These are phyloP conservation scores for Drosophila longiperda DNA, from an alignment of 2,888 invertebrate species.

Conservation along the genomic window DNA sequence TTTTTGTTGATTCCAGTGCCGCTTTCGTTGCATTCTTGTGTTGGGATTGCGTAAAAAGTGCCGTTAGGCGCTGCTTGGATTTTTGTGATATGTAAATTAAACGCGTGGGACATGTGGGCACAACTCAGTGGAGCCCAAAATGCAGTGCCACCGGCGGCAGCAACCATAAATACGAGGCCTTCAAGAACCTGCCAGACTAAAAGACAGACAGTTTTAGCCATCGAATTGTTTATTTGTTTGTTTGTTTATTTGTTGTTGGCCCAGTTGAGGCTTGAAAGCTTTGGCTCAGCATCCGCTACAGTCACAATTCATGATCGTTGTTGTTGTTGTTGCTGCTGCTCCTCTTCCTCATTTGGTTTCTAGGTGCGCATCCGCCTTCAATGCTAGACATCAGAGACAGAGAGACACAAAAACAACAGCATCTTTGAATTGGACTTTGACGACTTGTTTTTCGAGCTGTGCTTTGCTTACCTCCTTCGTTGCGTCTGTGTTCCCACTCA, in stretches of 20 bases:
- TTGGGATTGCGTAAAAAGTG: slow-evolving; percentile 73
- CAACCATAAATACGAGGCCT: slow-evolving; percentile 41
- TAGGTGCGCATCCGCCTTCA: slow-evolving; percentile 78
- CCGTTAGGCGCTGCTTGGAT: slow-evolving; percentile 69
- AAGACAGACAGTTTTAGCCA: slow-evolving; percentile 13
- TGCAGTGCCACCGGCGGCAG: slow-evolving; percentile 15
- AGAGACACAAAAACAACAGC: slow-evolving; percentile 25
- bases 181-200: slow-evolving; percentile 52
- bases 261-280: slow-evolving; percentile 62
- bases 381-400: slow-evolving; percentile 38
- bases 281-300: slow-evolving; percentile 69
- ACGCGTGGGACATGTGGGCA: slow-evolving; percentile 75
- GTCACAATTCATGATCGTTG: slow-evolving; percentile 11
- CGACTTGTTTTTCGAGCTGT: slow-evolving; percentile 61
- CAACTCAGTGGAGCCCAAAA: slow-evolving; percentile 8
- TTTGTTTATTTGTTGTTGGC: slow-evolving; percentile 54
- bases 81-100: slow-evolving; percentile 68
- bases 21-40: slow-evolving; percentile 65
- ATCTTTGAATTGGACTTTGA: slow-evolving; percentile 62
- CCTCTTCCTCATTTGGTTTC: slow-evolving; percentile 76
- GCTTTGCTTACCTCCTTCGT: slow-evolving; percentile 1
- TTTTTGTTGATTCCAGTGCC: slow-evolving; percentile 21
- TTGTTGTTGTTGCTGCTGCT: slow-evolving; percentile 29
- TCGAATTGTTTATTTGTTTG: slow-evolving; percentile 8
- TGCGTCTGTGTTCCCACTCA: slow-evolving; percentile 70